Conservation (phyloP, 1,140 invertebrate species). For the Zaprionus vittiger region DNA sequence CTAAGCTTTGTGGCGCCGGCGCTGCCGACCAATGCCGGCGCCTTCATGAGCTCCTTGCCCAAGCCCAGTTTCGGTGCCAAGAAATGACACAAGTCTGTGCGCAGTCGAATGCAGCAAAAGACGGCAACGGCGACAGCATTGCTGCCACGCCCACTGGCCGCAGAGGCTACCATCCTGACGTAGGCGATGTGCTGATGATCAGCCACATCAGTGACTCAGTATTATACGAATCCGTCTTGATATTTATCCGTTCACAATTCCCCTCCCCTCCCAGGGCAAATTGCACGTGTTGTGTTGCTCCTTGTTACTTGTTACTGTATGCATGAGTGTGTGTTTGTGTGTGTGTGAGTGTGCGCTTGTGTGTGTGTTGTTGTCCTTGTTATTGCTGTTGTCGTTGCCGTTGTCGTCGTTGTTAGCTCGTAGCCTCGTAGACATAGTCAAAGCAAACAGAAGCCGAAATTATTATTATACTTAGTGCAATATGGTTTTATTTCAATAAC, state of each 20-base stretch:
- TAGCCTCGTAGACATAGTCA: conserved; percentile 4
- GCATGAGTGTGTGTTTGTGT: conserved; percentile 12
- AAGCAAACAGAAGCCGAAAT: conserved; percentile 10
- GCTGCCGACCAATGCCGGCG: conserved; percentile 69
- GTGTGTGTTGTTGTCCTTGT: conserved; percentile 49
- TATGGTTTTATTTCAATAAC: conserved; percentile 12
- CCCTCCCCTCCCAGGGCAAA: background rate
- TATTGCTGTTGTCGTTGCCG: conserved; percentile 46
- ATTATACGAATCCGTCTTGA: conserved; percentile 80
- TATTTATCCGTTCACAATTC: conserved; percentile 52
- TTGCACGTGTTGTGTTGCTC: conserved; percentile 27
- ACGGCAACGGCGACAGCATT: conserved; percentile 20
- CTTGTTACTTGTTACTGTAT: conserved; percentile 48
- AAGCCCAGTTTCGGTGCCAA: conserved; percentile 77
- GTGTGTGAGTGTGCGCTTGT: conserved; percentile 11
- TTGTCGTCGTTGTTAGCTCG: conserved; percentile 19
- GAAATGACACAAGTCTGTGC: conserved; percentile 71
- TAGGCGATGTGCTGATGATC: conserved; percentile 29
- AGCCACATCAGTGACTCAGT: conserved; percentile 33
- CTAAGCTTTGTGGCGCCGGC: conserved; percentile 85
- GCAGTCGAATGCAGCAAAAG: conserved; percentile 37
- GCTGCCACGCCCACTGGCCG: conserved; percentile 37
- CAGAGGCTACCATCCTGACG: conserved; percentile 64
- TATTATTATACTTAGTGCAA: conserved; percentile 23
- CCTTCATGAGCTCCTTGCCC: conserved; percentile 73